phyloP scores from a whole-genome alignment of 2,888 invertebrate species.

The Acleris cristana region DNA sequence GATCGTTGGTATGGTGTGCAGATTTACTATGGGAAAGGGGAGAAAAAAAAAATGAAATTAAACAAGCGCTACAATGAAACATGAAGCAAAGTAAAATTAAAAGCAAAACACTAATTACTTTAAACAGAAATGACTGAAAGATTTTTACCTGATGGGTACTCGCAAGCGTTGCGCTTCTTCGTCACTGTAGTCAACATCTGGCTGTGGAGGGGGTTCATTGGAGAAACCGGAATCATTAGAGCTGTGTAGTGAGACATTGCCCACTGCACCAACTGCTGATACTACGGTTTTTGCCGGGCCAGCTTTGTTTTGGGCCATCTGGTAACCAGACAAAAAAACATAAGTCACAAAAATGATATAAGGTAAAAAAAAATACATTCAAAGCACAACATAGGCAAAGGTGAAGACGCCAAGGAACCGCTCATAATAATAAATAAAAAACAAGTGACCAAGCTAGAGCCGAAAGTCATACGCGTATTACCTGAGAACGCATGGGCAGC shows the following conservation, averaged over 20 bases:
- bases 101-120: constrained; percentile 45
- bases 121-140: constrained; percentile 46
- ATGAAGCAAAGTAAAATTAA: constrained; percentile 55
- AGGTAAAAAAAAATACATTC: no score
- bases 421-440: no score
- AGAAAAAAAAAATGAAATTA: constrained; percentile 46
- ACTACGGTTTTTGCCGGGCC: constrained; percentile 77
- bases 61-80: constrained; percentile 54
- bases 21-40: constrained; percentile 74
- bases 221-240: constrained; percentile 97
- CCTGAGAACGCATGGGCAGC: constrained; percentile 77
- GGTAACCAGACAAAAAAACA: constrained; percentile 26
- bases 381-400: no score
- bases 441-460: no score
- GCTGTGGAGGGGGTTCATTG: constrained; percentile 94
- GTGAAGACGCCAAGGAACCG: no score
- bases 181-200: constrained; percentile 95
- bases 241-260: constrained; percentile 92
- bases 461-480: constrained; percentile 41
- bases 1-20: constrained; percentile 65
- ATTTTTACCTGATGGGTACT: constrained; percentile 85
- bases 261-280: constrained; percentile 81
- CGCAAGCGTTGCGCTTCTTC: constrained; percentile 89
- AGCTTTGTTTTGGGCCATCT: constrained; percentile 75
- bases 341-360: not conserved